Evolutionary conservation across 2,888 invertebrate genomes (phyloP).

Genomic region (Diploptera punctata): DNA sequence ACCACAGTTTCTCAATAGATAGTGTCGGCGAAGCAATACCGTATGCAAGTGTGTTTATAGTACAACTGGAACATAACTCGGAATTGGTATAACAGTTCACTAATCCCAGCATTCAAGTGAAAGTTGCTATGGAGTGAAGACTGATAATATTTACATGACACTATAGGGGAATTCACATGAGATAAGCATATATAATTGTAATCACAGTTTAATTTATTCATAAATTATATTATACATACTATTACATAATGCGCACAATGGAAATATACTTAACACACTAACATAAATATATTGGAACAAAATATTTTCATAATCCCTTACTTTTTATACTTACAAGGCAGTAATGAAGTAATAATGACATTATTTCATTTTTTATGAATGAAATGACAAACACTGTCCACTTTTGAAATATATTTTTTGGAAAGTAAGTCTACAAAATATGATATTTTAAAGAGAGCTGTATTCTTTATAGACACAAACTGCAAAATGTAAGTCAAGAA

Average conservation of each 20-base stretch:
- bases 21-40: no score
- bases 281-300: conserved; percentile 18
- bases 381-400: neutral
- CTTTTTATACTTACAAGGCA: conserved; percentile 4
- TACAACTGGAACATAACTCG: no score
- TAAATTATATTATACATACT: conserved; percentile 29
- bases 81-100: no score
- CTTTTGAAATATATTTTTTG: neutral
- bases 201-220: conserved; percentile 28
- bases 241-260: conserved; percentile 19
- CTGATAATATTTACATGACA: no score
- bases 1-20: no score
- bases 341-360: neutral
- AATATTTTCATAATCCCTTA: neutral
- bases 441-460: conserved; percentile 14
- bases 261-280: conserved; percentile 19
- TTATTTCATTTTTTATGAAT: neutral
- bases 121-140: no score
- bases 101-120: no score
- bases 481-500: neutral
- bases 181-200: neutral
- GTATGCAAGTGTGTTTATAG: no score
- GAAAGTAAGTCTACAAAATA: neutral
- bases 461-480: neutral
- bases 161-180: no score